Percentiles rank a stretch among this genome's conserved stretches.
Evolutionary conservation across 2,797 vertebrate genomes (phyloP).

Genomic region (Glyptemys insculpta): DNA sequence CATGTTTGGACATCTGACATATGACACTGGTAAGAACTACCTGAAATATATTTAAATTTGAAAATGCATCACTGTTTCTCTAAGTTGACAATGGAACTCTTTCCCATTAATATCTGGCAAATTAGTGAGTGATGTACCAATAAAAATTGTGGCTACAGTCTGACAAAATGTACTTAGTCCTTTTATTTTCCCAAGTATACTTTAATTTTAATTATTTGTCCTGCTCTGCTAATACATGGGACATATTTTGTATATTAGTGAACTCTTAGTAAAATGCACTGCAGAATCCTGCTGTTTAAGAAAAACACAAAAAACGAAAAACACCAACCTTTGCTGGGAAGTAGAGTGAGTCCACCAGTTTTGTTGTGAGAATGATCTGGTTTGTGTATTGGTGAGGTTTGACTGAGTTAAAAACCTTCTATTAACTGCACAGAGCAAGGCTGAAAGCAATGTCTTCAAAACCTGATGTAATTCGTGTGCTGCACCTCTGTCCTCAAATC

Average conservation of each 20-base stretch:
- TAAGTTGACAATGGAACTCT: fast-evolving
- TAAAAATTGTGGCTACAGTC: background rate
- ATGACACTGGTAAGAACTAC: background rate
- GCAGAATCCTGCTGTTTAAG: background rate
- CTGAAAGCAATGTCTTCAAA: fast-evolving
- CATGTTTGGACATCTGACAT: background rate
- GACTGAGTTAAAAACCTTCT: background rate
- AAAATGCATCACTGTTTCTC: fast-evolving
- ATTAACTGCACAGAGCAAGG: background rate
- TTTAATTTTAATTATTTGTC: background rate
- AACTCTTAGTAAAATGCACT: background rate
- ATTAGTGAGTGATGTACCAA: fast-evolving
- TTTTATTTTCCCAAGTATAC: background rate
- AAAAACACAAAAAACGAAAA: too few relatives aligned
- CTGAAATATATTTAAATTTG: background rate
- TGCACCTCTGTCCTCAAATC: background rate
- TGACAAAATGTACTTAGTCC: background rate
- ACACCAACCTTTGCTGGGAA: background rate
- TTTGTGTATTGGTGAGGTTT: background rate
- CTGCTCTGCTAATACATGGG: background rate
- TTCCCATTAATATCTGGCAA: background rate
- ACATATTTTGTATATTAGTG: background rate
- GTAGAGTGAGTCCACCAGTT: background rate
- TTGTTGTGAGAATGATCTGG: background rate
- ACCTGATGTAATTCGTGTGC: background rate